These are phyloP conservation scores for Leptosomus discolor DNA, from an alignment of 2,113 vertebrate genomes.

Conservation along the genomic window DNA sequence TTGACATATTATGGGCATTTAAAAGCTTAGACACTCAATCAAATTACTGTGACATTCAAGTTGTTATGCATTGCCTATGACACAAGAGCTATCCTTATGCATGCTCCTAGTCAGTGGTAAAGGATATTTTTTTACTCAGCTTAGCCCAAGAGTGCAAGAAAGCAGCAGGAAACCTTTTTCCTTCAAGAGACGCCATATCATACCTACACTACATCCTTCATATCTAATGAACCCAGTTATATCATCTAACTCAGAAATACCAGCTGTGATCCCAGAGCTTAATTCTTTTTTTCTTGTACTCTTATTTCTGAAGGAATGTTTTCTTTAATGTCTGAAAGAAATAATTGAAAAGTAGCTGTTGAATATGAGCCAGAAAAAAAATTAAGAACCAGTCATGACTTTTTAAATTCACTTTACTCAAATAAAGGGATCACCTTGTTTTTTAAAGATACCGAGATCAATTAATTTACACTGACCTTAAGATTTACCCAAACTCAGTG, in stretches of 20 bases:
- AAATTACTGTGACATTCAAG: not conserved
- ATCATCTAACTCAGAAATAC: not conserved
- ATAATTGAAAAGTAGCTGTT: not conserved
- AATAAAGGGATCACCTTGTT: not conserved
- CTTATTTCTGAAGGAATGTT: not conserved
- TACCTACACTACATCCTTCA: not conserved
- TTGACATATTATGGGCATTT: not conserved
- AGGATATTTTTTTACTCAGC: not conserved
- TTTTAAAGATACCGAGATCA: not conserved
- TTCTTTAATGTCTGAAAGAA: not conserved
- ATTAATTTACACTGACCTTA: not conserved
- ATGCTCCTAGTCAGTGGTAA: not conserved
- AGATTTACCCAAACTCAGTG: not conserved
- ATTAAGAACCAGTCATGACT: not conserved
- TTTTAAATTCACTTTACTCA: not conserved
- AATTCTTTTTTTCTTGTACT: not conserved
- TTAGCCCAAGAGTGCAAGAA: not conserved
- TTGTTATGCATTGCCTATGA: not conserved
- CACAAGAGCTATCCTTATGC: not conserved
- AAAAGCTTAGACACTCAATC: not conserved
- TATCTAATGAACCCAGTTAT: not conserved
- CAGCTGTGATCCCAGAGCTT: not conserved
- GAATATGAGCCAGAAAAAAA: not conserved
- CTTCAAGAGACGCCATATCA: not conserved
- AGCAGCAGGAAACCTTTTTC: not conserved